Base-by-base conservation (phyloP, 2,113 vertebrate species). In the Oophaga pumilio region DNA sequence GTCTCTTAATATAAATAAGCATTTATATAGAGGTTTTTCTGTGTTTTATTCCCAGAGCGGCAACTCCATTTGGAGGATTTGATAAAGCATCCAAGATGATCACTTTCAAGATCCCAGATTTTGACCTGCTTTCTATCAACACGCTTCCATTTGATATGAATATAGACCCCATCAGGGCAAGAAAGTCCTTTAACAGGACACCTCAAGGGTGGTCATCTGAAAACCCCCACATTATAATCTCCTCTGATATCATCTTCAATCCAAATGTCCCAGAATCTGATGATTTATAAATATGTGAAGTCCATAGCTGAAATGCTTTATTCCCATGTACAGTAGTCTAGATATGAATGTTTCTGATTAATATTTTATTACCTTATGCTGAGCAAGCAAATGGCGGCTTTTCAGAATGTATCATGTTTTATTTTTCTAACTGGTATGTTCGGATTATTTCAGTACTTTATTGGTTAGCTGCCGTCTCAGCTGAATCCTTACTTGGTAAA, bases 21-120 rank as follows among this genome's bases (percentile, higher is more conserved):
- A 74, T 49, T 74, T 0, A 49, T 74, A 33, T 17, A 17, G 12
- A 71, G 33, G 49, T 14, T 50, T 11, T 74, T 90, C 66, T 91
- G 86, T 79, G n/a, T 66, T 50, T 86, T 87, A 88, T 87, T 85
- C 92, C 82, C 94, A 99, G 98, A 93, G 97, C 98, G 89, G 97
- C 98, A 12, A 97, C 94, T 82, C 98, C 98, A 18, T 99, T 98
- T 74, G 96, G 98, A 53, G 98, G 97, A 87, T 99, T 99, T 90
- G 94, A 95, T 92, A 96, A 94, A 90, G 94, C 96, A 87, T 95
- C 96, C 66, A 96, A 94, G 91, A 94, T 97, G 88, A 91, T 94
- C 33, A 94, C 95, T 88, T 93, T 95, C 93, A 96, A 95, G 85
- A 86, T 94, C 68, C 91, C 94, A 69, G 95, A 96, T 90, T 92